phyloP scores from a whole-genome alignment of 2,797 vertebrate genomes.

The Crenichthys baileyi region DNA sequence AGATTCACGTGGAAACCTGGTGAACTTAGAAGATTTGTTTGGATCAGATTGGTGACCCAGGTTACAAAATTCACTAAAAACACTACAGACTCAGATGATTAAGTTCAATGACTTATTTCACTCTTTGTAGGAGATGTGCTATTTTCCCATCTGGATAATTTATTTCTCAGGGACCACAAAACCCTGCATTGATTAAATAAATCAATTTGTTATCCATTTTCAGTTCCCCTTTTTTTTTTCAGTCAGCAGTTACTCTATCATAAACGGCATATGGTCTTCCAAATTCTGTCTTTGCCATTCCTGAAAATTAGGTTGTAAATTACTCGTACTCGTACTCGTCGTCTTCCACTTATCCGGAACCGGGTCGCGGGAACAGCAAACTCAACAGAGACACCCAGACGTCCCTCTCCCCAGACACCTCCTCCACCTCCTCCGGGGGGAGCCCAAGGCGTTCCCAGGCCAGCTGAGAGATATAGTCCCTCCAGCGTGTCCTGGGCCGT shows the following conservation, averaged over 20 bases:
- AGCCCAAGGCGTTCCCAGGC: too few species aligned
- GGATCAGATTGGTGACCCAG: neutral
- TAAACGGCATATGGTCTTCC: neutral
- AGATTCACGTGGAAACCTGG: neutral
- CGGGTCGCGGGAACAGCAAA: too few species aligned
- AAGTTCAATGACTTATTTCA: neutral
- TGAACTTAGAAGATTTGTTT: neutral
- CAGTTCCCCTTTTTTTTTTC: neutral
- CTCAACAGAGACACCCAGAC: too few species aligned
- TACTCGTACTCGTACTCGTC: too few species aligned
- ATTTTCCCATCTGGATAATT: neutral
- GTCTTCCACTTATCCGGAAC: too few species aligned
- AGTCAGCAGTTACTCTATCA: neutral
- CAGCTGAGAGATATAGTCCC: too few species aligned
- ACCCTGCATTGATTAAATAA: neutral
- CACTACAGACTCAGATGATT: neutral
- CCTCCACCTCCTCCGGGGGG: too few species aligned
- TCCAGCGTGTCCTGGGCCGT: too few species aligned
- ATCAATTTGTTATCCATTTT: neutral
- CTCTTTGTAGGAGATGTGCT: neutral
- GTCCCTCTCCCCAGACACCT: too few species aligned
- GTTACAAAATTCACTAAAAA: neutral
- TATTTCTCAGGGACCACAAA: neutral
- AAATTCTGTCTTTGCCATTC: too few species aligned
- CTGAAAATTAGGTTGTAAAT: too few species aligned